Conservation (phyloP, 2,797 vertebrate species). For the Phataginus tetradactyla region DNA sequence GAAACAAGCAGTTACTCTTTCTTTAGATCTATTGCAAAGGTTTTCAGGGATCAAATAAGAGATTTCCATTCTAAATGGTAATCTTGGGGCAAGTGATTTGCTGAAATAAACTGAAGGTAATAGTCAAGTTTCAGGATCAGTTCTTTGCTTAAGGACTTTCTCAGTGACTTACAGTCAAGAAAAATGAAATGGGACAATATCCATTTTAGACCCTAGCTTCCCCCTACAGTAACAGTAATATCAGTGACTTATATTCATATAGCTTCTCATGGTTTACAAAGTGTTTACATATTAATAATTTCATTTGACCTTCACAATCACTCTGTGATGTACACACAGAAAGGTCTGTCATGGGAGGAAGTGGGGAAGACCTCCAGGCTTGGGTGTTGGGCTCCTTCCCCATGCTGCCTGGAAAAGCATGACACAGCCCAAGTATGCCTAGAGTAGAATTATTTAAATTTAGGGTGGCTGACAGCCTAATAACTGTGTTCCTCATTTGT, state of each 20-base stretch:
- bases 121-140: not conserved
- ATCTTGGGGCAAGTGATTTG: not conserved
- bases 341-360: not conserved
- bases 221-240: not conserved
- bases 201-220: not conserved
- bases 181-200: not conserved
- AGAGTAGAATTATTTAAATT: not conserved
- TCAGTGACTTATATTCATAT: not conserved
- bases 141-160: not conserved
- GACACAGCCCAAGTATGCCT: not conserved
- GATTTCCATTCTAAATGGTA: not conserved
- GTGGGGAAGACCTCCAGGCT: not conserved
- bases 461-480: not conserved
- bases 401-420: not conserved
- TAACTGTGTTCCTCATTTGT: not conserved
- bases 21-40: not conserved
- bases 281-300: not conserved
- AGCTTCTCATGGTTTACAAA: not conserved
- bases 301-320: not conserved
- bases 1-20: not conserved
- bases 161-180: not conserved
- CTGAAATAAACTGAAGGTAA: not conserved
- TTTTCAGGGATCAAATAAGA: not conserved
- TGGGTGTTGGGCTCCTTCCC: not conserved
- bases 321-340: not conserved